Evolutionary conservation across 2,888 invertebrate genomes (phyloP).

Genomic region (Masnerella sp.): DNA sequence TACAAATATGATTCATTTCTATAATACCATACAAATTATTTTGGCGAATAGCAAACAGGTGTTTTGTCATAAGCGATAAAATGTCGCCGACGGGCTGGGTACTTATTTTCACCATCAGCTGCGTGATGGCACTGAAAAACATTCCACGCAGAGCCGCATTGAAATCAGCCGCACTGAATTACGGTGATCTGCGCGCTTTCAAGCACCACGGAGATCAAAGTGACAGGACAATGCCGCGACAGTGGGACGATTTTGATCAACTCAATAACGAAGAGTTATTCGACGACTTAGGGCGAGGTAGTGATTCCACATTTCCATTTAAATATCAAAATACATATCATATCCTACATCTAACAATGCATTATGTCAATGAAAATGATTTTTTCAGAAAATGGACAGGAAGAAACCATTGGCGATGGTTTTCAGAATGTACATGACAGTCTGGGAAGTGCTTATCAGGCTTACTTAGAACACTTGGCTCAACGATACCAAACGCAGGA

Average conservation of each 20-base stretch:
- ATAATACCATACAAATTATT: too few species aligned
- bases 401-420: constrained; percentile 77
- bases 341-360: too few species aligned
- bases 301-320: too few species aligned
- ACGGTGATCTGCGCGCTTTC: constrained; percentile 68
- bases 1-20: too few species aligned
- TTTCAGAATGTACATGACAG: constrained; percentile 74
- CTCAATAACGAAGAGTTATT: constrained; percentile 65
- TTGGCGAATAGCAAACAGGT: too few species aligned
- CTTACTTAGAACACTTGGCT: constrained; percentile 65
- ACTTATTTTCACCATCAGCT: constrained; percentile 59
- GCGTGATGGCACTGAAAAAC: constrained; percentile 61
- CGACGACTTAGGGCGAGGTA: constrained; percentile 57
- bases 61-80: too few species aligned
- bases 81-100: constrained; percentile 63
- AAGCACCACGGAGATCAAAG: constrained; percentile 67
- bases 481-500: constrained; percentile 44
- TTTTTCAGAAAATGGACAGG: constrained; percentile 74
- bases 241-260: constrained; percentile 63
- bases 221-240: constrained; percentile 65
- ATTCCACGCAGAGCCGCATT: constrained; percentile 71
- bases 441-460: constrained; percentile 67
- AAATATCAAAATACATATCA: too few species aligned
- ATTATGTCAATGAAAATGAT: too few species aligned
- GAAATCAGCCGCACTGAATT: constrained; percentile 74